These are phyloP conservation scores for Macroteleia sp. DNA, from an alignment of 2,888 invertebrate species.

Conservation along the genomic window DNA sequence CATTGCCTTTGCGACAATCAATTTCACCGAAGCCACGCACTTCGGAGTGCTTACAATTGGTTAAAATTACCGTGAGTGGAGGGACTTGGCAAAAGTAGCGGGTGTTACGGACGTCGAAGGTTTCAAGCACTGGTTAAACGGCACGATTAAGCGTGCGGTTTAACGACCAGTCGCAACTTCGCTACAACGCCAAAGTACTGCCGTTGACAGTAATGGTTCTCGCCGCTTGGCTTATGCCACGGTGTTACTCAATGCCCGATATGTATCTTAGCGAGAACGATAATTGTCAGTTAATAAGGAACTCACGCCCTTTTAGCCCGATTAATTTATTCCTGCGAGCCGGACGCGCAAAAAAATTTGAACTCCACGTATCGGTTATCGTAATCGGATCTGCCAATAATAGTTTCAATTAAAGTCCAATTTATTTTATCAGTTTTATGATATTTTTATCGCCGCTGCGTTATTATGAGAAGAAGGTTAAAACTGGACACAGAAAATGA, in stretches of 20 bases:
- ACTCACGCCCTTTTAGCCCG: conserved; percentile 31
- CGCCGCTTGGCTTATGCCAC: conserved; percentile 44
- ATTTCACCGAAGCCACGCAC: conserved; percentile 24
- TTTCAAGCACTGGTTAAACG: conserved; percentile 66
- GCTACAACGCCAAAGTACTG: conserved; percentile 53
- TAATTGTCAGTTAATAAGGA: conserved; percentile 57
- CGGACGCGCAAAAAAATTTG: conserved; percentile 6
- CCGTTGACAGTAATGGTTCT: conserved; percentile 62
- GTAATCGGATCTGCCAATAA: conserved; percentile 40
- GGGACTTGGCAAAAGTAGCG: too few relatives aligned
- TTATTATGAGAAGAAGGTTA: too few relatives aligned
- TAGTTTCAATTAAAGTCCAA: conserved; percentile 44
- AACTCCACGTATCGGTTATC: conserved; percentile 8
- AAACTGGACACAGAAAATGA: too few relatives aligned
- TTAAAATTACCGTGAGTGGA: conserved; percentile 16
- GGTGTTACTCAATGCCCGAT: conserved; percentile 63
- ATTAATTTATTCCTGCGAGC: conserved; percentile 49
- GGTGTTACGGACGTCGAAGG: conserved; percentile 49
- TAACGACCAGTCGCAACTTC: conserved; percentile 64
- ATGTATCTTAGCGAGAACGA: conserved; percentile 42
- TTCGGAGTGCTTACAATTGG: conserved; percentile 21
- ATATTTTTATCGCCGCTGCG: too few relatives aligned
- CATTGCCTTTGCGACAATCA: conserved; percentile 23
- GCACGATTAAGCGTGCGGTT: conserved; percentile 65
- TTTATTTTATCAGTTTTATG: too few relatives aligned